Conservation (phyloP, 2,113 vertebrate genomes). For the Ceyx melanurus region DNA sequence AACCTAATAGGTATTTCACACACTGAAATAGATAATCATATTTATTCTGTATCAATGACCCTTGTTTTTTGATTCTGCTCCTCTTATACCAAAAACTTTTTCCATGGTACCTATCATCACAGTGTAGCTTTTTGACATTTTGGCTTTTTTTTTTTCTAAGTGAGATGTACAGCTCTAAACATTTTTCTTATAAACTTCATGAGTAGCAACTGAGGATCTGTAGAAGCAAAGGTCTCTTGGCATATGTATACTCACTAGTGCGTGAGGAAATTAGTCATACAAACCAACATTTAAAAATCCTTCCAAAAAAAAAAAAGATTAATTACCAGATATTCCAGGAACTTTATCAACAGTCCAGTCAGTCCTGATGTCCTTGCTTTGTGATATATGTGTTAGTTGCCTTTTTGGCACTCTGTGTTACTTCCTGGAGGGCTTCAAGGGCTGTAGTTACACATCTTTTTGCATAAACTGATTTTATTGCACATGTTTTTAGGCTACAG, state of each 20-base stretch:
- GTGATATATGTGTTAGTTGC: neutral
- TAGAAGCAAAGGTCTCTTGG: neutral
- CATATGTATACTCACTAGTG: neutral
- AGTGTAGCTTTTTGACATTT: neutral
- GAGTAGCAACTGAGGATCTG: neutral
- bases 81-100: neutral
- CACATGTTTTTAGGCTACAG: neutral
- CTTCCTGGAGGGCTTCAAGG: neutral
- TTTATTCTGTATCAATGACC: neutral
- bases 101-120: neutral
- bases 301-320: neutral
- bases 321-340: constrained; percentile 49
- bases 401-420: neutral
- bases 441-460: neutral
- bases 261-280: neutral
- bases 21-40: neutral
- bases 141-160: neutral
- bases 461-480: neutral
- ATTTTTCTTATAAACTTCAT: neutral
- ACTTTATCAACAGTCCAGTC: neutral
- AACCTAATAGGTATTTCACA: neutral
- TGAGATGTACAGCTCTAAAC: neutral
- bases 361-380: neutral
- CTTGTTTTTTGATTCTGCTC: neutral
- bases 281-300: neutral